Conservation (phyloP, 2,888 invertebrate genomes). For the Lasioglossum calceatum region DNA sequence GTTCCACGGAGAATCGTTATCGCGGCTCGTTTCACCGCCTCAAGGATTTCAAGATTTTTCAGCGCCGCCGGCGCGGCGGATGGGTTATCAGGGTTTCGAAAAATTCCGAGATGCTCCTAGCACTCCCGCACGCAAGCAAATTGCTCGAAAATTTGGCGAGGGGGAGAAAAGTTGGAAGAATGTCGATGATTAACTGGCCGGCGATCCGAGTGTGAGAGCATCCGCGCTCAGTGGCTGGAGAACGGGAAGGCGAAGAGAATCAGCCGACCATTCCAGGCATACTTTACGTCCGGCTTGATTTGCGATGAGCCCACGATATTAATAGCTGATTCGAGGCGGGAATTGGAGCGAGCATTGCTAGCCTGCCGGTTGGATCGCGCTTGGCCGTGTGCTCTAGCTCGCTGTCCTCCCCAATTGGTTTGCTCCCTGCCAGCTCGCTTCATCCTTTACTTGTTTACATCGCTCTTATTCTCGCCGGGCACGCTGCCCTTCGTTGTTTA, state of each 20-base stretch:
- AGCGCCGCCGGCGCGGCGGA: neutral
- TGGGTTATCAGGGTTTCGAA: neutral
- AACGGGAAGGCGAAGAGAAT: constrained; percentile 50
- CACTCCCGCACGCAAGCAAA: neutral
- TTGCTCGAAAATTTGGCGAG: constrained; percentile 1
- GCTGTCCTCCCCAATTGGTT: constrained; percentile 28
- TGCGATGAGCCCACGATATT: constrained; percentile 74
- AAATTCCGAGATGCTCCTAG: neutral
- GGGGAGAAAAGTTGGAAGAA: constrained; percentile 14
- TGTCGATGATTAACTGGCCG: constrained; percentile 11
- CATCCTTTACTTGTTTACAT: constrained; percentile 54
- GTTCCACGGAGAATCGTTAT: neutral
- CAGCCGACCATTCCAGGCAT: constrained; percentile 73
- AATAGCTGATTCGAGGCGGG: constrained; percentile 77
- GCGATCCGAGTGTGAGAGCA: constrained; percentile 37
- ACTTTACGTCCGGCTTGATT: constrained; percentile 78
- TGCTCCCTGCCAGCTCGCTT: constrained; percentile 34
- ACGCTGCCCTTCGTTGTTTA: constrained; percentile 12
- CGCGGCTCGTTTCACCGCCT: neutral
- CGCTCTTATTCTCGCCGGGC: constrained; percentile 29
- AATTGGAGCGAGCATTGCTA: constrained; percentile 75
- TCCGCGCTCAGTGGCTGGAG: constrained; percentile 17
- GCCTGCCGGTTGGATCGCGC: constrained; percentile 43
- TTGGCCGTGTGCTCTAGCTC: constrained; percentile 47
- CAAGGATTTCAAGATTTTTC: neutral